Evolutionary conservation across 1,140 invertebrate genomes (phyloP).

Genomic region (Portunus trituberculatus): DNA sequence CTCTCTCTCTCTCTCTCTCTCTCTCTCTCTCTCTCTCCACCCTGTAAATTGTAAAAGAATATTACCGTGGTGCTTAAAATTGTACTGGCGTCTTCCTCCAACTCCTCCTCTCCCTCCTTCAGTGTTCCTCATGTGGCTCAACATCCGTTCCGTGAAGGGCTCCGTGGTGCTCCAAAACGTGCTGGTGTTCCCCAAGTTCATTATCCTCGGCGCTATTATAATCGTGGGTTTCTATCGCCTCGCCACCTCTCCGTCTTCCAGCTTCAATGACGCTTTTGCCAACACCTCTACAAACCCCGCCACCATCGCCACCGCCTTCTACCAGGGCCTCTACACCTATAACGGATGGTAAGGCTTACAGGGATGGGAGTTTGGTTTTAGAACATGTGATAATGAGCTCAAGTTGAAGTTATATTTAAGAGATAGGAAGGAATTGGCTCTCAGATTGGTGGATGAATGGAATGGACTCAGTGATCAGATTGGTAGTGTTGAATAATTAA

Average conservation of each 20-base stretch:
- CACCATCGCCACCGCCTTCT: conserved; percentile 47
- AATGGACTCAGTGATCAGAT: too few relatives aligned
- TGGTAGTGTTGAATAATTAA: too few relatives aligned
- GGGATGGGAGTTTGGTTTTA: too few relatives aligned
- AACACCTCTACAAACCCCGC: not conserved
- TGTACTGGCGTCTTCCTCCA: too few relatives aligned
- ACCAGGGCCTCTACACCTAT: conserved; percentile 61
- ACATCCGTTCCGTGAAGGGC: not conserved
- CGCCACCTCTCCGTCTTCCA: not conserved
- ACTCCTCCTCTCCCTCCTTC: not conserved
- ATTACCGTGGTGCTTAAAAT: not conserved
- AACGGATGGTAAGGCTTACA: conserved; percentile 24
- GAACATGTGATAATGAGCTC: not conserved
- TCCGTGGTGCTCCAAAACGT: conserved; percentile 7
- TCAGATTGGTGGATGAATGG: too few relatives aligned
- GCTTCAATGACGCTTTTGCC: not conserved
- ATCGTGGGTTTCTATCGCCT: conserved; percentile 28
- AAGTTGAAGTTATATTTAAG: too few relatives aligned
- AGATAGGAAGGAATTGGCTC: too few relatives aligned
- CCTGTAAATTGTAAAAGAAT: not conserved
- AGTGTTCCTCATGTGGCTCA: conserved; percentile 51
- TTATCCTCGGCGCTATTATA: conserved; percentile 1
- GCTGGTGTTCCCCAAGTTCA: conserved; percentile 4
- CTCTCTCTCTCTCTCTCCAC: too few relatives aligned
- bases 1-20: too few relatives aligned